A percentile compares a stretch with the other conserved stretches of the same genome.
These are phyloP conservation scores for Eulemur coronatus DNA, from an alignment of 2,797 vertebrate genomes.

Conservation along the genomic window DNA sequence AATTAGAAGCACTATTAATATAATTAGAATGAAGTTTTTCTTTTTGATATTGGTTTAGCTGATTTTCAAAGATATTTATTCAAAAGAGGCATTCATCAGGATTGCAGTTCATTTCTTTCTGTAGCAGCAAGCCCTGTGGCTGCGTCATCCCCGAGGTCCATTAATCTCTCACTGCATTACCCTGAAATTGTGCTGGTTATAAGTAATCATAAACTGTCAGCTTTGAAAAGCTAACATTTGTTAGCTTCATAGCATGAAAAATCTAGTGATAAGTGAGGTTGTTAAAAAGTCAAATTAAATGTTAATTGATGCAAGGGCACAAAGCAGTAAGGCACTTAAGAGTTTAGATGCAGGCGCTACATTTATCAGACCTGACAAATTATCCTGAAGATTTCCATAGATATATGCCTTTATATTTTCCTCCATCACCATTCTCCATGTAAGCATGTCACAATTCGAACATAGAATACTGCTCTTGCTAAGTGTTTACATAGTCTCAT, in stretches of 20 bases:
- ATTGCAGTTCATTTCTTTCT: slow-evolving; percentile 43
- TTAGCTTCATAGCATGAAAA: slow-evolving; percentile 82
- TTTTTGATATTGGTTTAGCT: slow-evolving; percentile 47
- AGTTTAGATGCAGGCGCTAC: slow-evolving; percentile 73
- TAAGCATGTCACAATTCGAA: slow-evolving; percentile 36
- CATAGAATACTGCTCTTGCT: neutral
- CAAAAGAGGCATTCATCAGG: slow-evolving; percentile 38
- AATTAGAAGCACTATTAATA: slow-evolving; percentile 44
- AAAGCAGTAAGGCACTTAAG: slow-evolving; percentile 76
- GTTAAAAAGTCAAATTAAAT: slow-evolving; percentile 87
- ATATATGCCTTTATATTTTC: slow-evolving; percentile 68
- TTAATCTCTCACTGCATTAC: slow-evolving; percentile 79
- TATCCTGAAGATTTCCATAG: slow-evolving; percentile 70
- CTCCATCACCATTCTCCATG: slow-evolving; percentile 49
- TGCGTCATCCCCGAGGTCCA: slow-evolving; percentile 42
- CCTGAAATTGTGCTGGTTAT: slow-evolving; percentile 74
- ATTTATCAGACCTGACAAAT: slow-evolving; percentile 83
- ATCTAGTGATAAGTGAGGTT: slow-evolving; percentile 82
- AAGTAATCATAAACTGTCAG: slow-evolving; percentile 82
- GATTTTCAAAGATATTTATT: slow-evolving; percentile 56
- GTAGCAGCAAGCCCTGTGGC: slow-evolving; percentile 38
- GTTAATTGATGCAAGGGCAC: slow-evolving; percentile 86
- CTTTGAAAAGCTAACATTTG: slow-evolving; percentile 82
- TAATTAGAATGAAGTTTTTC: slow-evolving; percentile 24
- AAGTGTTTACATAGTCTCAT: slow-evolving; percentile 17